Conservation (phyloP, 2,888 invertebrate species). For the Mycogona germanica region DNA sequence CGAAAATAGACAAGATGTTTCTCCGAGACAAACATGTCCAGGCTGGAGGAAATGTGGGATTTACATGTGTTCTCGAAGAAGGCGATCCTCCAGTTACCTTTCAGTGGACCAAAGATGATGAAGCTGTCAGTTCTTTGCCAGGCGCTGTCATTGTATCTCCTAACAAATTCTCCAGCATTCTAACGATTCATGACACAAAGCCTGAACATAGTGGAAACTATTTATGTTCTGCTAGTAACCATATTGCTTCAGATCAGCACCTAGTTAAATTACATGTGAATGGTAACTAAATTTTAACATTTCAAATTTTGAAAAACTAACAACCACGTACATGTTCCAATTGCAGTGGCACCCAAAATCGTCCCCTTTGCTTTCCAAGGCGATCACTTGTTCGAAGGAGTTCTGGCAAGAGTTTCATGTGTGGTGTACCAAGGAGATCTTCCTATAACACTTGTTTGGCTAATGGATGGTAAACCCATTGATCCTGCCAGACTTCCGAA, state of each 20-base stretch:
- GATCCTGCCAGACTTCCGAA: background rate
- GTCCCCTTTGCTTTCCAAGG: conserved; percentile 22
- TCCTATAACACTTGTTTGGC: conserved; percentile 49
- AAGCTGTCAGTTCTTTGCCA: background rate
- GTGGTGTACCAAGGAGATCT: conserved; percentile 29
- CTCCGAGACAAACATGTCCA: background rate
- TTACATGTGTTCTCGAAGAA: conserved; percentile 22
- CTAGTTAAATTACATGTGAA: too few species aligned
- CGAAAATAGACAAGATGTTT: background rate
- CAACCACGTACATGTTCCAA: too few species aligned
- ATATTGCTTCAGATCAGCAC: too few species aligned
- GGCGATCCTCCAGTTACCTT: conserved; percentile 41
- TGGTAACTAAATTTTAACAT: too few species aligned
- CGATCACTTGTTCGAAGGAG: conserved; percentile 22
- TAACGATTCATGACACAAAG: background rate
- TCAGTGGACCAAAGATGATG: conserved; percentile 52
- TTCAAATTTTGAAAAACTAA: too few species aligned
- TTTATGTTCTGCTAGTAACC: too few species aligned
- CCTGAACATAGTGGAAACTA: background rate
- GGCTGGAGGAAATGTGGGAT: conserved; percentile 20
- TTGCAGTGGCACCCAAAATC: conserved; percentile 29
- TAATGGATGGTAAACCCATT: conserved; percentile 42
- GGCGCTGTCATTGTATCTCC: background rate
- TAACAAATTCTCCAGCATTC: background rate
- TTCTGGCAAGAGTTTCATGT: conserved; percentile 22